phyloP scores from a whole-genome alignment of 1,140 invertebrate genomes.

The Neodiprion pinetum region DNA sequence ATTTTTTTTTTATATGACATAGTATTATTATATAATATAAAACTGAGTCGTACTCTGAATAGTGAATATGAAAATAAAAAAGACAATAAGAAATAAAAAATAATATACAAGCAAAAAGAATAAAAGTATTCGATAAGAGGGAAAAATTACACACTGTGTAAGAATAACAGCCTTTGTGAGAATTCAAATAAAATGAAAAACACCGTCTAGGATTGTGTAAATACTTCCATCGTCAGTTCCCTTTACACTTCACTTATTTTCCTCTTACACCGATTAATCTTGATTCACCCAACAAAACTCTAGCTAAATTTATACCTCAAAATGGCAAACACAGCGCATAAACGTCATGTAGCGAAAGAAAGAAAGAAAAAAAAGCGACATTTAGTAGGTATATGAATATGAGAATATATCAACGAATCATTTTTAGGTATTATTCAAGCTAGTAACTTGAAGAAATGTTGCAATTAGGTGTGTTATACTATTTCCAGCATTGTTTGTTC shows the following conservation, averaged over 20 bases:
- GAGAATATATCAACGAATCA: too few relatives aligned
- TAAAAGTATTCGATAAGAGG: too few relatives aligned
- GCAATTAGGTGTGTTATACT: constrained; percentile 1
- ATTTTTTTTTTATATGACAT: background rate
- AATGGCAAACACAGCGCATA: too few relatives aligned
- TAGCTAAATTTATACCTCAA: too few relatives aligned
- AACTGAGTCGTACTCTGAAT: background rate
- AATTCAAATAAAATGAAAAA: background rate
- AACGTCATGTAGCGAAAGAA: too few relatives aligned
- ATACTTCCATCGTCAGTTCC: background rate
- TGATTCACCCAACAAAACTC: too few relatives aligned
- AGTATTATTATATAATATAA: background rate
- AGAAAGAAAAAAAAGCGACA: too few relatives aligned
- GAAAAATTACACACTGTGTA: background rate
- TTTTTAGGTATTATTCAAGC: too few relatives aligned
- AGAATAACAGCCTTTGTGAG: background rate
- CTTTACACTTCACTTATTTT: background rate
- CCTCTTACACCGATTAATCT: too few relatives aligned
- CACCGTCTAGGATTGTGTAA: background rate
- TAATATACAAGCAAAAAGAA: too few relatives aligned
- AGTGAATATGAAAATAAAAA: too few relatives aligned
- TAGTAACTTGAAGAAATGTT: background rate
- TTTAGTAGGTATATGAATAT: too few relatives aligned
- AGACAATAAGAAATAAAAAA: background rate
- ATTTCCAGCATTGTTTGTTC: background rate